phyloP scores from a whole-genome alignment of 35 echinoderm and acorn worm genomes.

The Acanthaster planci region DNA sequence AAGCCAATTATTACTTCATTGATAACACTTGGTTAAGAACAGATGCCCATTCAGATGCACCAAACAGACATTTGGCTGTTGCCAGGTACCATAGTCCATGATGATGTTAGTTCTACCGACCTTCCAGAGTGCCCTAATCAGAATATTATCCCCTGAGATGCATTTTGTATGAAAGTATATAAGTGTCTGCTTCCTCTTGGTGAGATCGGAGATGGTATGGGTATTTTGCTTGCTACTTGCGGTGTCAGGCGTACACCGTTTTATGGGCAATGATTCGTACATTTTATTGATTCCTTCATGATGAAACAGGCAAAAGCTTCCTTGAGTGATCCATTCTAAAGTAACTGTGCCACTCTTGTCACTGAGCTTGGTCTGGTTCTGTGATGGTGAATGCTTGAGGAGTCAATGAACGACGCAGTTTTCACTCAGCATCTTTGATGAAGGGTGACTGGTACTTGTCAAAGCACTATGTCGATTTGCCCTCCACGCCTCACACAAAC shows the following conservation, averaged over 20 bases:
- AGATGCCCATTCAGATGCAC: neutral
- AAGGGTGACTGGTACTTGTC: constrained; percentile 47
- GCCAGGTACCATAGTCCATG: constrained; percentile 41
- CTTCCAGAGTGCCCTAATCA: constrained; percentile 53
- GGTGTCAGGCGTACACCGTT: constrained; percentile 45
- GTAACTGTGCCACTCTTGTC: constrained; percentile 24
- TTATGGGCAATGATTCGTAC: constrained; percentile 35
- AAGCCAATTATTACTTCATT: constrained; percentile 53
- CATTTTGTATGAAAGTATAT: constrained; percentile 49
- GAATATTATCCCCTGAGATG: constrained; percentile 43
- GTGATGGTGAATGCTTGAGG: constrained; percentile 29
- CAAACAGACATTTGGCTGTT: neutral
- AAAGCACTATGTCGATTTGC: constrained; percentile 30
- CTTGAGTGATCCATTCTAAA: constrained; percentile 45
- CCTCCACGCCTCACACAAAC: constrained; percentile 32
- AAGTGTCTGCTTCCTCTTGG: constrained; percentile 73
- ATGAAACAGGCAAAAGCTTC: constrained; percentile 48
- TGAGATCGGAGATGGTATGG: constrained; percentile 44
- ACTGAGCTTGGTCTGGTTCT: constrained; percentile 17
- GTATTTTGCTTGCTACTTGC: constrained; percentile 51
- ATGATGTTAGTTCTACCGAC: constrained; percentile 23
- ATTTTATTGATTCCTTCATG: constrained; percentile 54
- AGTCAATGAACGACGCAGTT: constrained; percentile 9
- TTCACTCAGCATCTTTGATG: constrained; percentile 28
- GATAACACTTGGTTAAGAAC: constrained; percentile 40